A percentile compares a stretch with the other conserved stretches of the same genome.
phyloP scores from a whole-genome alignment of 30 jellyfish, hydroid and myxozoan genomes.

The Pelagia noctiluca region DNA sequence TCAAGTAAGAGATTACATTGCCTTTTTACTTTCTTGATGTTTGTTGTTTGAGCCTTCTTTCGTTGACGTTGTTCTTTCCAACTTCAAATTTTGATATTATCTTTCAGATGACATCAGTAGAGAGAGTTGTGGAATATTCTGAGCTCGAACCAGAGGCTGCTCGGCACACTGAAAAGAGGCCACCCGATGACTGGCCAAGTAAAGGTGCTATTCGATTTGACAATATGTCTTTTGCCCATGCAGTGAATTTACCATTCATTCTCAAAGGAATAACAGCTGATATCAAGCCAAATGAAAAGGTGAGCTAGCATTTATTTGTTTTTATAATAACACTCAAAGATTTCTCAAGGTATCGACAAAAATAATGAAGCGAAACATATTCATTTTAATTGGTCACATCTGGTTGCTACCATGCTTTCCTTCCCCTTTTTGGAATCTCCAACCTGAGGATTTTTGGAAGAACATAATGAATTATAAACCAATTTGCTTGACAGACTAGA shows the following conservation, averaged over 20 bases:
- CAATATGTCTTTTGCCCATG: constrained; percentile 76
- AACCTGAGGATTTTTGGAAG: too few relatives aligned
- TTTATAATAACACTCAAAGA: not conserved
- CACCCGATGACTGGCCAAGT: constrained; percentile 88
- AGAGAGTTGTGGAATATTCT: constrained; percentile 85
- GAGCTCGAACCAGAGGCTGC: constrained; percentile 90
- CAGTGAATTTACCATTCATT: constrained; percentile 74
- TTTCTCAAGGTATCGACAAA: constrained; percentile 7
- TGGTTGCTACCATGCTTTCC: too few relatives aligned
- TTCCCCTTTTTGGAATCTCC: too few relatives aligned
- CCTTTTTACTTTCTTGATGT: not conserved
- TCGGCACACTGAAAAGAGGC: constrained; percentile 65
- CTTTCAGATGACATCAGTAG: constrained; percentile 89
- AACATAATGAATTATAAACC: too few relatives aligned
- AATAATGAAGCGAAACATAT: too few relatives aligned
- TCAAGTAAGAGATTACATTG: constrained; percentile 64
- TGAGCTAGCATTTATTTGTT: not conserved
- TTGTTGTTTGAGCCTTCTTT: not conserved
- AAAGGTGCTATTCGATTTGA: constrained; percentile 81
- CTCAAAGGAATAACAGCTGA: constrained; percentile 72
- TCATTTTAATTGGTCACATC: not conserved
- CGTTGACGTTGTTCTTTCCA: not conserved
- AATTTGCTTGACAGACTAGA: too few relatives aligned
- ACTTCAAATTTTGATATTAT: not conserved
- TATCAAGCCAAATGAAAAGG: constrained; percentile 84